Evolutionary conservation across 2,113 vertebrate genomes (phyloP), one percentile per base, ranked within the genome.

Genomic region (Triplophysa rosa): DNA sequence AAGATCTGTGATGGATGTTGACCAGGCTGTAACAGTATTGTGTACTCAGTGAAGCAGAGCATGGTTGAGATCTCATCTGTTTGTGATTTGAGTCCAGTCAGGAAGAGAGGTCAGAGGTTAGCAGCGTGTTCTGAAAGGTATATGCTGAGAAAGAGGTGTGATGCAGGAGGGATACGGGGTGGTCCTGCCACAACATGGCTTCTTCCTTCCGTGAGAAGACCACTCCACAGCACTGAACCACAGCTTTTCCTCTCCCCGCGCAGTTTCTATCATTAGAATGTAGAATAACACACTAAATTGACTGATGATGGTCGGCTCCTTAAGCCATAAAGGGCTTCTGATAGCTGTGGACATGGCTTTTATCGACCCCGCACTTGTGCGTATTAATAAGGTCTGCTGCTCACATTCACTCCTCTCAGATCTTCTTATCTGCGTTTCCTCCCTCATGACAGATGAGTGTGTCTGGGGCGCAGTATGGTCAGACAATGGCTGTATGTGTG

Each of bases 261-360:
- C 26, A 40, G 72, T 12, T 63, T 68, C 68, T 81, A 49, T 73
- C 71, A 74, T 74, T 74, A 74, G 71, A 63, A 74, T 68, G 80
- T 49, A 8, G 56, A 70, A 65, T 68, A 70, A 69, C 63, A 47
- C 37, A 58, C 52, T 12, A 47, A 24, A 73, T 64, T 81, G 79
- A 81, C 75, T 64, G 75, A 84, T 84, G 83, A 78, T n/a, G 45
- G 58, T 81, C 56, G 73, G 79, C 79, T 84, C 79, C 80, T 82
- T 84, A 82, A 79, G 70, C 76, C 49, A 49, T 79, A 82, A 84
- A 84, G 77, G 76, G 40, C 65, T 52, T 37, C 63, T 76, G 83
- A 82, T 84, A 84, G 80, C 65, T 79, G 80, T 63, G 77, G 65
- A 84, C 83, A 67, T 63, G 76, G 76, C 83, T 84, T 79, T 84